phyloP scores from a whole-genome alignment of 2,888 invertebrate species.

The Ophion ventricosus region DNA sequence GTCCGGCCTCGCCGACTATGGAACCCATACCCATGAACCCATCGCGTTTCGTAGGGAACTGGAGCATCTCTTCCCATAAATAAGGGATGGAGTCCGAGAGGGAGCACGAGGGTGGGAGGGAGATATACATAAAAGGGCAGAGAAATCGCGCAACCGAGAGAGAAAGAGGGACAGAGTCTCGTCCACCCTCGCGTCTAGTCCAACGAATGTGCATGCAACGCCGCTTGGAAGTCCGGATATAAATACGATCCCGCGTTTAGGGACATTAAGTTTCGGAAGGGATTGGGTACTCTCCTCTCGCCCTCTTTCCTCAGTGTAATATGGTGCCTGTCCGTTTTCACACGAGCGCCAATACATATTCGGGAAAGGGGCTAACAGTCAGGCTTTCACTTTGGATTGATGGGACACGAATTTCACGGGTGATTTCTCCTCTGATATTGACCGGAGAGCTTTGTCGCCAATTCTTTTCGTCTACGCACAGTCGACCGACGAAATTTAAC shows the following conservation, averaged over 20 bases:
- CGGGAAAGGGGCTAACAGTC: constrained; percentile 54
- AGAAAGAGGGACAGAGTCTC: constrained; percentile 26
- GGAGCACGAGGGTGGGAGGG: constrained; percentile 27
- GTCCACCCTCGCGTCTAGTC: constrained; percentile 68
- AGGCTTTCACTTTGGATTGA: constrained; percentile 63
- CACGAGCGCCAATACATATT: constrained; percentile 67
- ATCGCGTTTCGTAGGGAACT: constrained; percentile 71
- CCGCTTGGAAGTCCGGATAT: constrained; percentile 72
- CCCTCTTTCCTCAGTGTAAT: constrained; percentile 65
- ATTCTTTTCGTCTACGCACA: constrained; percentile 5
- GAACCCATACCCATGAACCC: constrained; percentile 54
- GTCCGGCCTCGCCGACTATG: constrained; percentile 48
- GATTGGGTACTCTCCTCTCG: constrained; percentile 67
- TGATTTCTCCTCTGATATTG: constrained; percentile 58
- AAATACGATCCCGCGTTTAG: constrained; percentile 74
- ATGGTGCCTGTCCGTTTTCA: constrained; percentile 69
- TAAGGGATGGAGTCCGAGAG: constrained; percentile 74
- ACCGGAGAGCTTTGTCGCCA: constrained; percentile 24
- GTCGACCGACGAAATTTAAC: not conserved
- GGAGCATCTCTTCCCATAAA: constrained; percentile 73
- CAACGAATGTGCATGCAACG: constrained; percentile 69
- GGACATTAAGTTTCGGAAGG: constrained; percentile 74
- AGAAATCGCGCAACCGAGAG: constrained; percentile 18
- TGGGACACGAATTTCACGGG: constrained; percentile 58
- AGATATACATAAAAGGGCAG: constrained; percentile 30